Conservation (phyloP, 2,113 vertebrate species). For the Vulpes lagopus region DNA sequence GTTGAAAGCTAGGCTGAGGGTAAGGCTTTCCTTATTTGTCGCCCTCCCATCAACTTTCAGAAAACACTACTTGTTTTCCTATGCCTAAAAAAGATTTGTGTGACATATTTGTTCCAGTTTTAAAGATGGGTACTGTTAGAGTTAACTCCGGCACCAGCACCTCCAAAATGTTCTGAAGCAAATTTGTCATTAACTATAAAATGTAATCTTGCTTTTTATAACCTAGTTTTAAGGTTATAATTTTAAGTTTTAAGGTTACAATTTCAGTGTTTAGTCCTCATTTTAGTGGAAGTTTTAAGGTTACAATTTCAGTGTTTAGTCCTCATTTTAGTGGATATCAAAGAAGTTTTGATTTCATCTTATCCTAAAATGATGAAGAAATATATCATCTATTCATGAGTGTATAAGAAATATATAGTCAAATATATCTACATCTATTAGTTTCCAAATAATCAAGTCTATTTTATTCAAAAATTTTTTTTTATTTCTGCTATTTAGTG, state of each 20-base stretch:
- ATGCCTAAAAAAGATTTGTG: background rate
- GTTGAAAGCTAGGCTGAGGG: background rate
- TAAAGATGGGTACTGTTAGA: background rate
- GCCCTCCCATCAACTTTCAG: background rate
- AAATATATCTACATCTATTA: background rate
- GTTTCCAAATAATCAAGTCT: background rate
- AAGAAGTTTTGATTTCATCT: background rate
- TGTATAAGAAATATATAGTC: background rate
- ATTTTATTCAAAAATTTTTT: background rate
- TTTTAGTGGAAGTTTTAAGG: background rate
- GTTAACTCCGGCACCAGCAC: background rate
- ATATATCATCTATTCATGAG: background rate
- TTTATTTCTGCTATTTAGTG: background rate
- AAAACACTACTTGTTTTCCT: background rate
- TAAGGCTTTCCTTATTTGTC: background rate
- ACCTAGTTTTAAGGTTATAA: background rate
- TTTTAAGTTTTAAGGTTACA: too few relatives aligned
- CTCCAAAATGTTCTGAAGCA: background rate
- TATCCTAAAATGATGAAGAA: background rate
- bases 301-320: background rate
- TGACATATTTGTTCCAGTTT: background rate
- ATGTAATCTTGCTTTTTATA: background rate
- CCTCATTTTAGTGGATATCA: background rate
- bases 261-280: background rate
- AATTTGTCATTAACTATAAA: background rate